A percentile compares a stretch with the other conserved stretches of the same genome.
These are phyloP conservation scores for Drosophila neocordata DNA, from an alignment of 1,140 invertebrate species.

Conservation along the genomic window DNA sequence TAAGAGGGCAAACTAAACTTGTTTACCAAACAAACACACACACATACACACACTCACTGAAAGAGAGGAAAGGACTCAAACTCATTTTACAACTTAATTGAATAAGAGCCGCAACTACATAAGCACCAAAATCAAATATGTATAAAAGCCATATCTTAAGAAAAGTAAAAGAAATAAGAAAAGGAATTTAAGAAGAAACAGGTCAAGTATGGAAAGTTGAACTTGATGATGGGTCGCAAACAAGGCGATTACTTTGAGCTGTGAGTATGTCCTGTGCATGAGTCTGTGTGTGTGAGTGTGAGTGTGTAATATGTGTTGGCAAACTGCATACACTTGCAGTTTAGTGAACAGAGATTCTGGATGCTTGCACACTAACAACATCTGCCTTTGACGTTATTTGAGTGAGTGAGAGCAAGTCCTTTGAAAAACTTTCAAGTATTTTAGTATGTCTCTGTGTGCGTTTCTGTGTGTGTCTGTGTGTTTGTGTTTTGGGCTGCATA, in stretches of 20 bases:
- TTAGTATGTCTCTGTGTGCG: not conserved
- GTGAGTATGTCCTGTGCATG: not conserved
- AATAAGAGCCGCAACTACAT: conserved; percentile 56
- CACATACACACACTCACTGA: conserved; percentile 4
- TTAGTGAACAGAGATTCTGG: conserved; percentile 53
- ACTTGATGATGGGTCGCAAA: conserved; percentile 39
- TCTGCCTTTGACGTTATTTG: conserved; percentile 32
- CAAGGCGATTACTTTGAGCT: conserved; percentile 38
- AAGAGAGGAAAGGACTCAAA: not conserved
- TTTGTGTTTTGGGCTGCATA: conserved; percentile 22
- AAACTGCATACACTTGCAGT: conserved; percentile 32
- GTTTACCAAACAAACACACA: conserved; percentile 14
- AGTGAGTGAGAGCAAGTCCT: not conserved
- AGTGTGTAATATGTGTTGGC: conserved; percentile 19
- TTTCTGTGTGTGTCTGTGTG: not conserved
- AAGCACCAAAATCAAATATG: conserved; percentile 54
- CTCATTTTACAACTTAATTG: conserved; percentile 51
- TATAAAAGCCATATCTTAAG: not conserved
- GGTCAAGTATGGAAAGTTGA: conserved; percentile 68
- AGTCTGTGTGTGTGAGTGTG: not conserved
- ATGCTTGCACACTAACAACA: conserved; percentile 19
- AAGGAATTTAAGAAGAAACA: conserved; percentile 33
- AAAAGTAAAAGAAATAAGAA: not conserved
- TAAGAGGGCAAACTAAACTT: not conserved
- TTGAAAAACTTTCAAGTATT: conserved; percentile 26